Evolutionary conservation across 1,140 invertebrate species (phyloP).

Genomic region (Solenopsis invicta): DNA sequence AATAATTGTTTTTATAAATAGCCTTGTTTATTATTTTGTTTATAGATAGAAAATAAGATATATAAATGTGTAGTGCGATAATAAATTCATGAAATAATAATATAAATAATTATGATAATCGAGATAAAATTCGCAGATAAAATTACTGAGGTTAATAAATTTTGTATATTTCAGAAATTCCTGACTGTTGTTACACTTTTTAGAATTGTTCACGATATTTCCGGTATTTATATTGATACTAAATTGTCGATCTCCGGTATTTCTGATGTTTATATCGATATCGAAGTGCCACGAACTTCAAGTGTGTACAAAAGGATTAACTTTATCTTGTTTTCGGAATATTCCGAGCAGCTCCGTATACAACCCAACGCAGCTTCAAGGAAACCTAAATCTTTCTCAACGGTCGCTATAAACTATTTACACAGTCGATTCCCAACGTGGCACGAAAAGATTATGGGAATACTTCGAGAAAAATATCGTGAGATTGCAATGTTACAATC

Average conservation of each 20-base stretch:
- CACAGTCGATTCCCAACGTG: background rate
- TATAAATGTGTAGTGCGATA: background rate
- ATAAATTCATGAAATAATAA: background rate
- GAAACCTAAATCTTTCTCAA: background rate
- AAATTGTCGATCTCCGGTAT: background rate
- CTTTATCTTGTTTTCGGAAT: conserved; percentile 13
- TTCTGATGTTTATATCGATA: background rate
- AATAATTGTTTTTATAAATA: conserved; percentile 10
- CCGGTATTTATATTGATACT: background rate
- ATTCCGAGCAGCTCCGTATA: background rate
- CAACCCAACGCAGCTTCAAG: background rate
- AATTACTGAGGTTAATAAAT: conserved; percentile 7
- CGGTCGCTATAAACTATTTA: background rate
- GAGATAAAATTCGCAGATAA: background rate
- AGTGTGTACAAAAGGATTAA: conserved; percentile 4
- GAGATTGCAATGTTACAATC: background rate
- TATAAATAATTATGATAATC: no score
- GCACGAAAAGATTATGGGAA: background rate
- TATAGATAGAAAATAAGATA: background rate
- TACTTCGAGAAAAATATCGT: background rate
- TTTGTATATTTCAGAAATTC: background rate
- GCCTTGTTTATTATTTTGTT: background rate
- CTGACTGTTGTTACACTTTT: background rate
- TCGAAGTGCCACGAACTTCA: background rate
- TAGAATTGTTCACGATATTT: background rate